Percentiles rank a stretch among this genome's conserved stretches.
phyloP scores from a whole-genome alignment of 2,888 invertebrate species.

The Mesorhabditis spiculigera region DNA sequence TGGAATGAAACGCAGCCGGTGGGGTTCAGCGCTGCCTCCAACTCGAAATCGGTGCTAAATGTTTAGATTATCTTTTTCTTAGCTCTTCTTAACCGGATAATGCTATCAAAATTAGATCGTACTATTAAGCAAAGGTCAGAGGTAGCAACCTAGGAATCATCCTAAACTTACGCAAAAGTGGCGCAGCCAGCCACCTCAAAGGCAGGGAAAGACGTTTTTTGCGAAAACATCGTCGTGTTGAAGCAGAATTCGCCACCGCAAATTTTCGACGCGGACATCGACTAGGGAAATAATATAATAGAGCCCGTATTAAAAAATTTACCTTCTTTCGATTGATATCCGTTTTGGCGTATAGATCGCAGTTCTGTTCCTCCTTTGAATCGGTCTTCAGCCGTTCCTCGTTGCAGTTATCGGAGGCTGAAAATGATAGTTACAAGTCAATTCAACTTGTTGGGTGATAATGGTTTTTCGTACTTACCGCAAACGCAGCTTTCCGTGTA shows the following conservation, averaged over 20 bases:
- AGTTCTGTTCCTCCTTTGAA: slow-evolving; percentile 42
- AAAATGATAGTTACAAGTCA: background rate
- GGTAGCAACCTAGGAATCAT: background rate
- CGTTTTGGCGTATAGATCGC: slow-evolving; percentile 39
- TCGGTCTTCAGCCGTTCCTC: slow-evolving; percentile 39
- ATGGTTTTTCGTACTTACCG: slow-evolving; percentile 17
- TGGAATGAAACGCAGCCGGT: slow-evolving; percentile 52
- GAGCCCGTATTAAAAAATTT: slow-evolving; percentile 7
- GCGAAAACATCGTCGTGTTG: background rate
- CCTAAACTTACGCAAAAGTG: background rate
- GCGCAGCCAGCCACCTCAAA: background rate
- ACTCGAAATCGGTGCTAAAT: slow-evolving; percentile 28
- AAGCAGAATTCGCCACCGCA: background rate
- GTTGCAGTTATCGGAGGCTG: slow-evolving; percentile 45
- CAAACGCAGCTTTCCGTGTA: slow-evolving; percentile 53
- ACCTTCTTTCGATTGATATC: slow-evolving; percentile 39
- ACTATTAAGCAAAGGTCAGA: no score
- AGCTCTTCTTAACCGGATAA: no score
- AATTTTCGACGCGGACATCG: no score
- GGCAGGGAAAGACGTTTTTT: background rate
- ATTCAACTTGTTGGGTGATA: no score
- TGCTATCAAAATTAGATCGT: no score
- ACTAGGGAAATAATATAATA: background rate
- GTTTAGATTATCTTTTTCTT: background rate
- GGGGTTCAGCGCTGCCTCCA: slow-evolving; percentile 51